These are phyloP conservation scores for Sisyra terminalis DNA, from an alignment of 2,888 invertebrate species.

Conservation along the genomic window DNA sequence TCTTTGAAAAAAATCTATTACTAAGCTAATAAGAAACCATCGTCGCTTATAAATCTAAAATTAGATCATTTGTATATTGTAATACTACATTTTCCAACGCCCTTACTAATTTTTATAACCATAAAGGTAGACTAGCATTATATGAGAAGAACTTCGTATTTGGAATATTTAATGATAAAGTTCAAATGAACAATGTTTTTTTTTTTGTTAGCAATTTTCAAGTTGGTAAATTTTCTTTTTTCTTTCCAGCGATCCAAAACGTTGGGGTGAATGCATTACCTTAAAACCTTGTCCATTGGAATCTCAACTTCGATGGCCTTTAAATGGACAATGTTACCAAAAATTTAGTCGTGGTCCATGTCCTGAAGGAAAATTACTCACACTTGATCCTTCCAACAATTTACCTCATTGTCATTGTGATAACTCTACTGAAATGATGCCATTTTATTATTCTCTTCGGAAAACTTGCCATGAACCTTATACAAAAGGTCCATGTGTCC, in stretches of 20 bases:
- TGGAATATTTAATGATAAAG: background rate
- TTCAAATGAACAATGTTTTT: background rate
- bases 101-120: no score
- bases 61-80: no score
- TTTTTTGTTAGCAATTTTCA: background rate
- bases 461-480: constrained; percentile 68
- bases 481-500: constrained; percentile 62
- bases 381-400: constrained; percentile 33
- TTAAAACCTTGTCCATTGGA: constrained; percentile 45
- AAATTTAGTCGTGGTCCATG: constrained; percentile 59
- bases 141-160: background rate
- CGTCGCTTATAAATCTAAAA: no score
- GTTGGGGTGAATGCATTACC: constrained; percentile 45
- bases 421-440: constrained; percentile 28
- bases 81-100: no score
- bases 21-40: no score
- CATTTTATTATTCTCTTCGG: constrained; percentile 38
- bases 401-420: constrained; percentile 44
- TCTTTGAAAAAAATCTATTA: no score
- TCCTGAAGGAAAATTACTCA: constrained; percentile 51
- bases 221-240: background rate
- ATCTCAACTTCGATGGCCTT: constrained; percentile 59
- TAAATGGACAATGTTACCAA: constrained; percentile 57
- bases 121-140: background rate
- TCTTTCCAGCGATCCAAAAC: background rate